A percentile compares a stretch with the other conserved stretches of the same genome.
Conservation (phyloP, 2,888 invertebrate species). For the Cancer borealis region DNA sequence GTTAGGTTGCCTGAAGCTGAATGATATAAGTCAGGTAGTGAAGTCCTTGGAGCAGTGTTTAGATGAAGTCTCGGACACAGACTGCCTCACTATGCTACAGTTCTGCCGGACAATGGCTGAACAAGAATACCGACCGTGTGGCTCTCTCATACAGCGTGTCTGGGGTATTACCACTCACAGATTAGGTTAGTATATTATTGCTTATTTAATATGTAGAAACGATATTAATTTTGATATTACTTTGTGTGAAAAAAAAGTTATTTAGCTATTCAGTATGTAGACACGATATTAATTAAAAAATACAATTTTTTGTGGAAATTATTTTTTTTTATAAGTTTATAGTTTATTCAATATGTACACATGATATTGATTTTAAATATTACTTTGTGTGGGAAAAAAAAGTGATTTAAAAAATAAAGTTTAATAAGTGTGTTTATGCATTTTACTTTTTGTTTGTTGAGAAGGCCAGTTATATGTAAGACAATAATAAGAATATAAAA, state of each 20-base stretch:
- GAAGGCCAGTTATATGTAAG: no score
- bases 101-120: constrained; percentile 18
- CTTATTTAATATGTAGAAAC: background rate
- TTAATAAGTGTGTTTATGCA: no score
- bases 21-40: constrained; percentile 12
- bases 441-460: no score
- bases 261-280: background rate
- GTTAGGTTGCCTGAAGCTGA: background rate
- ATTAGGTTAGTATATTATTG: background rate
- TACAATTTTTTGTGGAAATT: background rate
- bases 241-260: background rate
- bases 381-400: no score
- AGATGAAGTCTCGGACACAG: background rate
- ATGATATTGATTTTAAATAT: no score
- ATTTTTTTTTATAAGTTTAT: no score
- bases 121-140: constrained; percentile 35
- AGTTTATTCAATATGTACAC: background rate
- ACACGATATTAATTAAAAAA: no score
- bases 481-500: no score
- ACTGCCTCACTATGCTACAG: constrained; percentile 12
- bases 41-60: background rate
- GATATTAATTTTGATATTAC: background rate
- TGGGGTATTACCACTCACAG: constrained; percentile 33
- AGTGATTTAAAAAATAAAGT: no score
- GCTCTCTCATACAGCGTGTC: background rate